Base-by-base conservation (phyloP, 1,140 invertebrate genomes). In the Hylaeus volcanicus region DNA sequence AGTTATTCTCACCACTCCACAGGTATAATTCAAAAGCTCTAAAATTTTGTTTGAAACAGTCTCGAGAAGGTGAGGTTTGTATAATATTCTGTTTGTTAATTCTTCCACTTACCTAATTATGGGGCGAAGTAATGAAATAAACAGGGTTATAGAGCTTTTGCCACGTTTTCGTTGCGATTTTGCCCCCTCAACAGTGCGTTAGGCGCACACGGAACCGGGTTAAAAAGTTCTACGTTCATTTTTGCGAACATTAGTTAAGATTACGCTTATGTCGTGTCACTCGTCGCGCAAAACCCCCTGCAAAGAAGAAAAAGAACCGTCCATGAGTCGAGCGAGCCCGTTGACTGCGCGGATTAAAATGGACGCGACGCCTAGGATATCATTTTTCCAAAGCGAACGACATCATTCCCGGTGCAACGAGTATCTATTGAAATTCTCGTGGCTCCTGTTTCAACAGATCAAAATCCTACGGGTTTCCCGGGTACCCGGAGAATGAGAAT, bases 401-500 rank as follows among this genome's bases (percentile, higher is more conserved):
- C 75, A 84, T 74, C 72, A 65, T 84, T 72, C 71, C 37, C 61
- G 53, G 73, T 74, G 83, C 53, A 70, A 63, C 39, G 61, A 55
- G 74, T 81, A 74, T 81, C 65, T 51, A 73, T 74, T 84, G 75
- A 61, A 85, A 88, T 81, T 81, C 82, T 70, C 79, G 76, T 72
- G 81, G 73, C 79, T 82, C 60, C 68, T 76, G 79, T 86, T 86
- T 86, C 81, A 85, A 81, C 74, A 79, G 80, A 84, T 85, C 80
- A 51, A 77, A 26, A 86, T 83, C 78, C 82, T 81, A 81, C 81
- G 79, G 74, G 82, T 83, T 5, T 86, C 75, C 79, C 79, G 80
- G 76, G 74, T 65, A 71, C 84, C 85, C 81, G 77, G 63, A 69
- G 73, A 72, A 70, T 69, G 77, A 63, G 78, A 71, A 80, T 69